A percentile compares a stretch with the other conserved stretches of the same genome.
Conservation (phyloP, 2,113 vertebrate species). For the Sander vitreus region DNA sequence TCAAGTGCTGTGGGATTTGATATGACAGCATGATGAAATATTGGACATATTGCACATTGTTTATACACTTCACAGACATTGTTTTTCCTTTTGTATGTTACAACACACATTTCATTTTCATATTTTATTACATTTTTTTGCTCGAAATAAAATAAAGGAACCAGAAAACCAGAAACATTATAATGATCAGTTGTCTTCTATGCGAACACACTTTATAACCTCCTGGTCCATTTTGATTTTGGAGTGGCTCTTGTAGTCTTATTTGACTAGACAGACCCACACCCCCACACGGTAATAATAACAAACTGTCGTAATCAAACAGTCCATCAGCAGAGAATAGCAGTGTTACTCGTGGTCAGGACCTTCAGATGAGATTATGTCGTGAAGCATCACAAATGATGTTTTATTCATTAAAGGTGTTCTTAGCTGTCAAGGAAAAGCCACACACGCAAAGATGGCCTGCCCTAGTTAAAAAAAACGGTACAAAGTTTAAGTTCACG, state of each 20-base stretch:
- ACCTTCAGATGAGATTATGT: conserved; percentile 68
- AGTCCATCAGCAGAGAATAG: conserved; percentile 41
- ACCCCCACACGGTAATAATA: neutral
- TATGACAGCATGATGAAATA: too few relatives aligned
- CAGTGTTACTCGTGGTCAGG: conserved; percentile 15
- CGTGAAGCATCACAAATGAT: conserved; percentile 35
- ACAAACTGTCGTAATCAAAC: too few relatives aligned
- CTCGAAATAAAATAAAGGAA: too few relatives aligned
- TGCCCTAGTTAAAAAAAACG: conserved; percentile 19
- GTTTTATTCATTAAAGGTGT: conserved; percentile 71
- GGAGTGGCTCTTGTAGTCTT: neutral
- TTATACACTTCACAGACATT: too few relatives aligned
- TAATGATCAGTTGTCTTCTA: neutral
- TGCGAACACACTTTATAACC: neutral
- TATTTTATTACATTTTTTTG: too few relatives aligned
- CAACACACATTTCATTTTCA: too few relatives aligned
- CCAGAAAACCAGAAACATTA: neutral
- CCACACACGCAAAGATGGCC: neutral
- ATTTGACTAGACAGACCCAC: neutral
- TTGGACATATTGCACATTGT: too few relatives aligned
- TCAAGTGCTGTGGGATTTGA: neutral
- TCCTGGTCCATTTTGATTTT: neutral
- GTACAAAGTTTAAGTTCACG: neutral
- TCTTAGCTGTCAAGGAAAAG: conserved; percentile 64
- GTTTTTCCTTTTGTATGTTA: too few relatives aligned